These are phyloP conservation scores for Danio aesculapii DNA, from an alignment of 2,797 vertebrate species.

Conservation along the genomic window DNA sequence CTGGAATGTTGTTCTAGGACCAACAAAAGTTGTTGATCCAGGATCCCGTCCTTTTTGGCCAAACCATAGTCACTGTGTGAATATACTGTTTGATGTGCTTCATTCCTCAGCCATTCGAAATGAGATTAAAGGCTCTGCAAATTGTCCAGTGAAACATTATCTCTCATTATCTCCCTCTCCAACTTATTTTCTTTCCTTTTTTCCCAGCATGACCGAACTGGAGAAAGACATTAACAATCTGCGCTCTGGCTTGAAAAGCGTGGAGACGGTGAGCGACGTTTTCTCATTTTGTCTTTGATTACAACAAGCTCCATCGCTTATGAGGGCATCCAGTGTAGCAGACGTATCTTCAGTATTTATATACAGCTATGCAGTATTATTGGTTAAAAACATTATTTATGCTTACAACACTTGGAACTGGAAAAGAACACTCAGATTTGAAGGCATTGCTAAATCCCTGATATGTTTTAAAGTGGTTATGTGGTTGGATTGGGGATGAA, in stretches of 20 bases:
- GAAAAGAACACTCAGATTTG: no score
- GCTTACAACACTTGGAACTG: no score
- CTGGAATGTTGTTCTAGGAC: neutral
- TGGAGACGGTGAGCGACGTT: slow-evolving; percentile 83
- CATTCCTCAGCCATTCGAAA: slow-evolving; percentile 17
- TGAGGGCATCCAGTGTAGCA: slow-evolving; percentile 11
- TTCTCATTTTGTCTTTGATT: slow-evolving; percentile 8
- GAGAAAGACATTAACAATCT: slow-evolving; percentile 91
- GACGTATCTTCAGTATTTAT: no score
- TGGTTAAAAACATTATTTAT: no score
- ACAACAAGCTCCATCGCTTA: neutral
- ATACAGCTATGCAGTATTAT: no score
- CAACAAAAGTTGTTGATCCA: slow-evolving; percentile 36
- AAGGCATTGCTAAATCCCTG: no score
- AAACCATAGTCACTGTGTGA: slow-evolving; percentile 17
- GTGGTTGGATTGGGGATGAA: no score
- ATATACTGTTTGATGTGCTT: slow-evolving; percentile 9
- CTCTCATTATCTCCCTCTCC: slow-evolving; percentile 36
- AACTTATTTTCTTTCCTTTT: slow-evolving; percentile 11
- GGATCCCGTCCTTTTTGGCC: slow-evolving; percentile 29
- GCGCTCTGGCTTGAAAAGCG: slow-evolving; percentile 85
- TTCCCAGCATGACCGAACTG: slow-evolving; percentile 85
- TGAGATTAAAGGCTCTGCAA: slow-evolving; percentile 34
- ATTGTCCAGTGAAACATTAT: slow-evolving; percentile 29
- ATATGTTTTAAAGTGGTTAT: no score